Evolutionary conservation across 2,888 invertebrate genomes (phyloP), one percentile per base, ranked within the genome.

Genomic region (Scotopteryx bipunctaria): DNA sequence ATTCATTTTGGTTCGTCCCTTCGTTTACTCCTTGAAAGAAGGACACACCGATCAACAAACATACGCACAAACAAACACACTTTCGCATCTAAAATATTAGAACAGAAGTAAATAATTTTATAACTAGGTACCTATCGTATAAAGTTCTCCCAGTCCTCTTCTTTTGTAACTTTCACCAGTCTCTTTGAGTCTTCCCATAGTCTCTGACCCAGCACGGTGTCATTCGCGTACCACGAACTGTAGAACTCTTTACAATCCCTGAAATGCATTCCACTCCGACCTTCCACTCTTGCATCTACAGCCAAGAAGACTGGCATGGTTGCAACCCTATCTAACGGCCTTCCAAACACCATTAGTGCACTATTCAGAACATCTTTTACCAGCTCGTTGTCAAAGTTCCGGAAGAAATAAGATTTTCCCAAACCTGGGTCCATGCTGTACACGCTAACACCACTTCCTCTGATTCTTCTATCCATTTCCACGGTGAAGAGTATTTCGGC

Each of bases 361-460:
- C 45, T 27, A 52, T 76, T 80, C 0, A 83, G 49, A 2, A 71
- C 29, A 3, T 51, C 61, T 40, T 64, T 73, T 35, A 74, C 55
- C 2, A 60, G 35, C 0, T 64, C 57, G 31, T 61, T 73, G 0
- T 74, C 68, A 1, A 65, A 67, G 54, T 81, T 93, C 38, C 94
- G 91, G 92, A 95, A 96, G 45, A 96, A 95, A 17, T 94, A 94
- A 0, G 94, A 93, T 71, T 94, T 94, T 36, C 94, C 93, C 81
- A 95, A 91, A 4, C 97, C 97, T 0, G 97, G 97, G 85, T 97
- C 97, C 67, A 97, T 89, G 64, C 94, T 96, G 76, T 96, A 96
- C 0, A 93, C 94, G 0, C 93, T 95, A 0, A 96, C 93, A 6
- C 93, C 93, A 17, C 93, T 73, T 0, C 71, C 76, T 40, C 43